phyloP scores from a whole-genome alignment of 2,797 vertebrate genomes.

The Lutjanus campechanus region DNA sequence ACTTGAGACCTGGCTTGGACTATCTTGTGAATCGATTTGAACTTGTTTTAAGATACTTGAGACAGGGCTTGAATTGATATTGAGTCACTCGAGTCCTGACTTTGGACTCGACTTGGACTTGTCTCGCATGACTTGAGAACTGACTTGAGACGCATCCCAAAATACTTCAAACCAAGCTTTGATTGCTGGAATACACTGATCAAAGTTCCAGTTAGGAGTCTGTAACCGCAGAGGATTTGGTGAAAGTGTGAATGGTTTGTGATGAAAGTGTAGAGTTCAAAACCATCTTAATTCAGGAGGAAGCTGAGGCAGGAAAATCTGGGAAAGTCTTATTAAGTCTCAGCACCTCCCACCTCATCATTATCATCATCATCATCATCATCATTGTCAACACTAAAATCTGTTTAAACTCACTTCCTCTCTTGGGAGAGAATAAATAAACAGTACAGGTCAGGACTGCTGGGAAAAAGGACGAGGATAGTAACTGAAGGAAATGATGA shows the following conservation, averaged over 20 bases:
- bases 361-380: background rate
- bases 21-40: no score
- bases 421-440: constrained; percentile 40
- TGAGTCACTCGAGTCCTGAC: background rate
- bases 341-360: no score
- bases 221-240: no score
- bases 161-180: no score
- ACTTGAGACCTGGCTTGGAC: background rate
- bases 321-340: background rate
- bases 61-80: no score
- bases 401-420: constrained; percentile 46
- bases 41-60: background rate
- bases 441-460: constrained; percentile 22
- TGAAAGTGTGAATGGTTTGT: no score
- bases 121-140: background rate
- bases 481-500: constrained; percentile 18
- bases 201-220: no score
- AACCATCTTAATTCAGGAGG: no score
- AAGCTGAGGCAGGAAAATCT: no score
- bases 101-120: background rate
- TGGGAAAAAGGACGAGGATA: constrained; percentile 25
- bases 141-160: background rate
- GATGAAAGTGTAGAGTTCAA: no score
- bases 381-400: constrained; percentile 20
- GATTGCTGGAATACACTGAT: no score